phyloP scores from a whole-genome alignment of 2,797 vertebrate genomes.

The Dicrostonyx torquatus region DNA sequence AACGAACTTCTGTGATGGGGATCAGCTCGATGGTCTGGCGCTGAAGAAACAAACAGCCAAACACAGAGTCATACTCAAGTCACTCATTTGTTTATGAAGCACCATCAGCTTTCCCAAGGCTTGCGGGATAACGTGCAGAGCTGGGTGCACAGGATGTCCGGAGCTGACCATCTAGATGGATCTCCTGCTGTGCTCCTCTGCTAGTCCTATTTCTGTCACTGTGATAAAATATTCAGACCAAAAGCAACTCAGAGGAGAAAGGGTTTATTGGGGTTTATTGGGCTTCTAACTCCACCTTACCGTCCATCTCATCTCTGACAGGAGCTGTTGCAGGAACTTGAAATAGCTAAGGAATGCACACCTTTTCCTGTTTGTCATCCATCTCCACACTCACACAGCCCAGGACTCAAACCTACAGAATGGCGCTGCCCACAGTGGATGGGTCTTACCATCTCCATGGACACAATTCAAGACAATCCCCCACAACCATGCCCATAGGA shows the following conservation, averaged over 20 bases:
- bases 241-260: background rate
- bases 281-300: background rate
- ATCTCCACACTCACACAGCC: background rate
- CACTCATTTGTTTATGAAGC: background rate
- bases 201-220: background rate
- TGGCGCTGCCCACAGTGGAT: background rate
- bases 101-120: background rate
- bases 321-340: background rate
- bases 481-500: background rate
- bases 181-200: background rate
- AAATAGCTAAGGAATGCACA: background rate
- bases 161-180: background rate
- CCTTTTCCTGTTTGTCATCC: background rate
- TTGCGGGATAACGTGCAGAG: background rate
- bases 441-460: too few species aligned
- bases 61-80: background rate
- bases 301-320: background rate
- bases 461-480: background rate
- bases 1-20: constrained; percentile 90
- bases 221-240: background rate
- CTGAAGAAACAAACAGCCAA: constrained; percentile 79
- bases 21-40: constrained; percentile 91
- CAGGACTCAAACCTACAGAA: background rate
- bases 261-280: background rate
- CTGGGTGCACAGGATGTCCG: background rate